Evolutionary conservation across 64 coral and sea anemone genomes (phyloP), one percentile per base, ranked within the genome.

Genomic region (Orbicella faveolata): DNA sequence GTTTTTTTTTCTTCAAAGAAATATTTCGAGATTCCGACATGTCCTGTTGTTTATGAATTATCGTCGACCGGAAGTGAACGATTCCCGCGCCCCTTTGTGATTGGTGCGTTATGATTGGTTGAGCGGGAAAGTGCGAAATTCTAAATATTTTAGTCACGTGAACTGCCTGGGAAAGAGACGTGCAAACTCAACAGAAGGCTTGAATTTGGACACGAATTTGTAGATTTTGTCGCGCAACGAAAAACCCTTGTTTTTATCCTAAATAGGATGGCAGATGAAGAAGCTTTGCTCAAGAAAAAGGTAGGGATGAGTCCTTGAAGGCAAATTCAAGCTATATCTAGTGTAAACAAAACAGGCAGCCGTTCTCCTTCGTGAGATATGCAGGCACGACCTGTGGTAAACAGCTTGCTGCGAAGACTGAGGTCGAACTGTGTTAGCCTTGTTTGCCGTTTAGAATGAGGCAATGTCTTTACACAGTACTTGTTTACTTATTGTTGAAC

Each of bases 101-200:
- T 51, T 25, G 9, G 12, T 34, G 36, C 41, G 65, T 44, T 73
- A 36, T 73, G 64, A 85, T 85, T 85, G 64, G 82, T 35, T 85
- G 9, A 72, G 19, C 62, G 35, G 82, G 68, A 78, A 85, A 44
- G 39, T 85, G 36, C 21, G 48, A 70, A 85, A 85, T 85, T 73
- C 82, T 72, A 85, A 85, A 85, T 85, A 85, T 85, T 85, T 84
- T 72, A 9, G 68, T 85, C 82, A 85, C 37, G 82, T 85, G 82
- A 85, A 72, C 65, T 13, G 35, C 14, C 14, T 15, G 25, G 36
- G 23, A 48, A 67, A 21, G 10, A 21, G 18, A 35, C 6, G 54
- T 13, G 17, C 6, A 65, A 82, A 33, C 55, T 16, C 55, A 59
- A 59, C 0, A 59, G 23, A 70, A 70, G 25, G 67, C 6, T 10